These are phyloP conservation scores for Leptopilina clavipes DNA, from an alignment of 1,140 invertebrate genomes.

Conservation along the genomic window DNA sequence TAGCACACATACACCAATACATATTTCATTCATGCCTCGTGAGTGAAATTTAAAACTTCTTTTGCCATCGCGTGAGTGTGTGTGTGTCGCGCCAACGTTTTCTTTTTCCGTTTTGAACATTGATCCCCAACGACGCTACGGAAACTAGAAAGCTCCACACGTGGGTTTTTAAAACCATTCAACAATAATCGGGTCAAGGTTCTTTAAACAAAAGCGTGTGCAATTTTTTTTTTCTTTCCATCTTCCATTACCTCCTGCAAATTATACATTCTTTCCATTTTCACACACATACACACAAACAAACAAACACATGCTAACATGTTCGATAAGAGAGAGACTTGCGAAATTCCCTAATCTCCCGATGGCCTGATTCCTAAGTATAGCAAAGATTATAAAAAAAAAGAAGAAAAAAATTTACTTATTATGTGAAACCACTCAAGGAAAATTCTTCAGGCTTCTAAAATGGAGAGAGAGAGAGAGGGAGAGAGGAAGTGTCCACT, in stretches of 20 bases:
- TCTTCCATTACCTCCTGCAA: background rate
- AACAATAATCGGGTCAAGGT: conserved; percentile 57
- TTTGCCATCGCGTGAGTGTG: background rate
- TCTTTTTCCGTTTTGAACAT: conserved; percentile 34
- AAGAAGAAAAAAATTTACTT: background rate
- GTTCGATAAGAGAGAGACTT: conserved; percentile 1
- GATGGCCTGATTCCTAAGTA: background rate
- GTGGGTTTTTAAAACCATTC: conserved; percentile 23
- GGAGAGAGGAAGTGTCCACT: too few species aligned
- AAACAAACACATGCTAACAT: background rate
- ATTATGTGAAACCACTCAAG: conserved; percentile 13
- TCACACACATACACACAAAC: too few species aligned
- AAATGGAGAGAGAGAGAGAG: background rate
- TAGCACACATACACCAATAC: background rate
- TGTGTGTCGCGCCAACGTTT: conserved; percentile 4
- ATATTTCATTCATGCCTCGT: conserved; percentile 35
- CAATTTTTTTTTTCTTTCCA: conserved; percentile 39
- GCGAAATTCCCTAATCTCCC: background rate
- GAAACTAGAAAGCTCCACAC: conserved; percentile 53
- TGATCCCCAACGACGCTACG: background rate
- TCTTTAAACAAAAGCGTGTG: conserved; percentile 47
- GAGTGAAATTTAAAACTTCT: conserved; percentile 20
- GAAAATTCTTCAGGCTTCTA: conserved; percentile 2
- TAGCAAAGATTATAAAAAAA: conserved; percentile 7
- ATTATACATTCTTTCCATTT: background rate